phyloP scores from a whole-genome alignment of 2,888 invertebrate species.

The Drosophila algonquin region DNA sequence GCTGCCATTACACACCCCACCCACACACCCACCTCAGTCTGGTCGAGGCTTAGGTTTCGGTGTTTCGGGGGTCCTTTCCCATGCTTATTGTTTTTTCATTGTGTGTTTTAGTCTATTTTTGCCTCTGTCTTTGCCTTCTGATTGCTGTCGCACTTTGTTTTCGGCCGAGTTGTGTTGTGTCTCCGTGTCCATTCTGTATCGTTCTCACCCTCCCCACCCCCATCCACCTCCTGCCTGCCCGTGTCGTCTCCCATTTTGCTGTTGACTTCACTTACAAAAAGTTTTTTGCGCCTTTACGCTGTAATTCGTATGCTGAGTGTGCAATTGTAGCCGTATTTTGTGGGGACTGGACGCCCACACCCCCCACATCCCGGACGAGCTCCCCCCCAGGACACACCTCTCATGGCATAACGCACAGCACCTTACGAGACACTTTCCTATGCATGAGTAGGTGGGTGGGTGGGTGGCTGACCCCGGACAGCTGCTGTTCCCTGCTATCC shows the following conservation, averaged over 20 bases:
- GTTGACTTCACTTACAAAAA: conserved; percentile 66
- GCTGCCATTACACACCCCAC: conserved; percentile 48
- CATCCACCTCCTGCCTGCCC: conserved; percentile 6
- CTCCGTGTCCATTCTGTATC: conserved; percentile 7
- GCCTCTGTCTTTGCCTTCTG: conserved; percentile 58
- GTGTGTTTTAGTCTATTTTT: conserved; percentile 62
- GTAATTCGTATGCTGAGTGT: conserved; percentile 79
- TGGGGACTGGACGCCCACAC: conserved; percentile 41
- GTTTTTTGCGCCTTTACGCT: conserved; percentile 73
- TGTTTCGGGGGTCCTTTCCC: conserved; percentile 16
- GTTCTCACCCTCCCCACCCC: background rate
- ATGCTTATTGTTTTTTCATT: conserved; percentile 73
- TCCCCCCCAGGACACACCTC: background rate
- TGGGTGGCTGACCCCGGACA: conserved; percentile 51
- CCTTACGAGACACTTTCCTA: conserved; percentile 72
- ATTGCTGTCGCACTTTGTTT: conserved; percentile 72
- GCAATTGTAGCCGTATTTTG: conserved; percentile 76
- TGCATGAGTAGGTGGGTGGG: conserved; percentile 51
- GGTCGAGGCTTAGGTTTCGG: conserved; percentile 11
- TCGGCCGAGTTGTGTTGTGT: conserved; percentile 37
- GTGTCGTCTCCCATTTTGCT: background rate
- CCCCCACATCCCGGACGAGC: background rate
- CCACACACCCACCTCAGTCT: conserved; percentile 46
- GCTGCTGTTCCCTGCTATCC: conserved; percentile 43
- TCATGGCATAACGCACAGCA: conserved; percentile 34